Percentiles rank a stretch among this genome's conserved stretches.
phyloP scores from a whole-genome alignment of 2,113 vertebrate genomes.

The Procavia capensis region DNA sequence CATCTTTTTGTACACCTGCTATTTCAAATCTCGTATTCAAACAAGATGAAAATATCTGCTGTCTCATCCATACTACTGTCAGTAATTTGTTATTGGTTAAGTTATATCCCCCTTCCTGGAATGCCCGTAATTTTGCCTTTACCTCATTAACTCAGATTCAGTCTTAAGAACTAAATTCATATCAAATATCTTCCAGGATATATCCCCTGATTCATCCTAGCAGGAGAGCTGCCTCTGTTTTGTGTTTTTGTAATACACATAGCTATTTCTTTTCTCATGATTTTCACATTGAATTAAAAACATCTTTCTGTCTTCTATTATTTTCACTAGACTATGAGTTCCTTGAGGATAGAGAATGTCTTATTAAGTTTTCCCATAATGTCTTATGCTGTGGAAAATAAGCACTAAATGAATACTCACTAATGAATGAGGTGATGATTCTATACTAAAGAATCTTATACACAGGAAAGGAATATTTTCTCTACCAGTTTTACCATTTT shows the following conservation, averaged over 20 bases:
- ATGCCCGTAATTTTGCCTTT: background rate
- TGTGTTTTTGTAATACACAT: background rate
- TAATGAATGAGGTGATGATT: background rate
- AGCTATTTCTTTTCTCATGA: background rate
- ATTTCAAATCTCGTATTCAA: background rate
- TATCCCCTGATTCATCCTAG: background rate
- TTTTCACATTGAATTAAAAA: background rate
- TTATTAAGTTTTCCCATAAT: background rate
- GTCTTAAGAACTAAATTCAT: background rate
- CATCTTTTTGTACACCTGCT: background rate
- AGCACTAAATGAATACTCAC: background rate
- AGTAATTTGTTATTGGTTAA: background rate
- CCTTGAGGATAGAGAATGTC: background rate
- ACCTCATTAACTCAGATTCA: background rate
- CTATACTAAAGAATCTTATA: background rate
- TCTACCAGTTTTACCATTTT: background rate
- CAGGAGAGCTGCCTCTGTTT: background rate
- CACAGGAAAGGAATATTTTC: background rate
- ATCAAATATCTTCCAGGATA: background rate
- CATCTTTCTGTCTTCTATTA: background rate
- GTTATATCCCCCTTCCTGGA: background rate
- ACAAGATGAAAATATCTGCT: background rate
- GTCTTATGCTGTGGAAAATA: background rate
- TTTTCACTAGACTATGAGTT: background rate
- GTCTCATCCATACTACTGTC: background rate